Percentiles rank a stretch among this genome's conserved stretches.
These are phyloP conservation scores for Hylaeus volcanicus DNA, from an alignment of 1,140 invertebrate genomes.

Conservation along the genomic window DNA sequence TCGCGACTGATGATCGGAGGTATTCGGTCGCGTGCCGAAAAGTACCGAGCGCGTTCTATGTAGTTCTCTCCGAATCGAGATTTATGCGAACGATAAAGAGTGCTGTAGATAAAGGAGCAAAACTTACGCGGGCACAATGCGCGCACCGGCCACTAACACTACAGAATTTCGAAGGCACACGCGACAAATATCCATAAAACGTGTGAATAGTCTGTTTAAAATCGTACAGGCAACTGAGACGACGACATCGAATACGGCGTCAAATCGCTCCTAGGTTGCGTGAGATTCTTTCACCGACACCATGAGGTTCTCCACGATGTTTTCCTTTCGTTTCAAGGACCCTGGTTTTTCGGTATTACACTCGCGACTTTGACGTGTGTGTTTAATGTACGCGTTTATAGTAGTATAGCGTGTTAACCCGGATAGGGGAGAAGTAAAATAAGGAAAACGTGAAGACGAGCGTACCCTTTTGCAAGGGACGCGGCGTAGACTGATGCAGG, in stretches of 20 bases:
- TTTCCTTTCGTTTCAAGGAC: background rate
- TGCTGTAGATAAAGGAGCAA: constrained; percentile 12
- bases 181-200: background rate
- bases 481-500: constrained; percentile 68
- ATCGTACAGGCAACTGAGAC: background rate
- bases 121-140: constrained; percentile 6
- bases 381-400: constrained; percentile 15
- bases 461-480: constrained; percentile 67
- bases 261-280: constrained; percentile 38
- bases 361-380: background rate
- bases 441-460: constrained; percentile 44
- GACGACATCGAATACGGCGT: constrained; percentile 21
- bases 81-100: constrained; percentile 37
- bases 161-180: background rate
- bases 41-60: constrained; percentile 51
- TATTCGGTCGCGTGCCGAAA: constrained; percentile 57
- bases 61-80: constrained; percentile 34
- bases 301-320: constrained; percentile 11
- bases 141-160: background rate
- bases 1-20: constrained; percentile 47
- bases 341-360: background rate
- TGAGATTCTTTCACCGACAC: constrained; percentile 26
- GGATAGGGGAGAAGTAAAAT: constrained; percentile 23
- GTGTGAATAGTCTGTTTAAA: background rate
- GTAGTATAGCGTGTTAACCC: constrained; percentile 11